Base-by-base conservation (phyloP, 2,888 invertebrate species). In the Scaptodrosophila latifasciaeformis region DNA sequence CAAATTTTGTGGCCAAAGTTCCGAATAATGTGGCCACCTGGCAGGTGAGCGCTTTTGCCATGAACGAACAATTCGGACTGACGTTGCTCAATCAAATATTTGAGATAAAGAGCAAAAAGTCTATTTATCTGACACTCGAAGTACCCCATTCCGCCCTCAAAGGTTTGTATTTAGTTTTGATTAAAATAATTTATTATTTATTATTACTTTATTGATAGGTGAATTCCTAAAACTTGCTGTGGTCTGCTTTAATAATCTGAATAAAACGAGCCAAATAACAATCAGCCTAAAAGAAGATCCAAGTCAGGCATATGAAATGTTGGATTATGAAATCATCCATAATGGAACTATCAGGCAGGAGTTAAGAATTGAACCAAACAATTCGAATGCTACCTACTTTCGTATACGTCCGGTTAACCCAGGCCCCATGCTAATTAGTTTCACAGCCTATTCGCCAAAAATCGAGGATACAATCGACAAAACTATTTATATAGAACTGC, bases 41-140 rank as follows among this genome's bases (percentile, higher is more conserved):
- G 67, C 42, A 42, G 43, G 17, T 68, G 5, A 57, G 27, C 12
- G 65, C 54, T 3, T 67, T 67, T 27, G 18, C 49, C 10, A 15
- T 67, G 1, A 46, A 62, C 7, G 21, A 46, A 0, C 7, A 1
- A 2, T 34, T 10, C 0, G 67, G 69, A 1, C 27, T 67, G 10
- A 47, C 54, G 4, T 1, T 68, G 5, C 7, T 61, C 1, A 1
- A 2, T 1, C 31, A 7, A 27, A 37, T 2, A 39, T 15, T 19
- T 37, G 19, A 17, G 13, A 24, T 19, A 42, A 49, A n/a, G 7
- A 51, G 47, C 37, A 49, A 5, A 0, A 57, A 55, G 24, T 19
- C 42, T 1, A 1, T 57, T 0, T 18, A 29, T 24, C 15, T 66
- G 19, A 7, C 17, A 1, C 1, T 31, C 0, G 35, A 1, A 1